Percentiles rank a stretch among this genome's conserved stretches.
These are phyloP conservation scores for Herpetotheres cachinnans DNA, from an alignment of 2,113 vertebrate genomes.

Conservation along the genomic window DNA sequence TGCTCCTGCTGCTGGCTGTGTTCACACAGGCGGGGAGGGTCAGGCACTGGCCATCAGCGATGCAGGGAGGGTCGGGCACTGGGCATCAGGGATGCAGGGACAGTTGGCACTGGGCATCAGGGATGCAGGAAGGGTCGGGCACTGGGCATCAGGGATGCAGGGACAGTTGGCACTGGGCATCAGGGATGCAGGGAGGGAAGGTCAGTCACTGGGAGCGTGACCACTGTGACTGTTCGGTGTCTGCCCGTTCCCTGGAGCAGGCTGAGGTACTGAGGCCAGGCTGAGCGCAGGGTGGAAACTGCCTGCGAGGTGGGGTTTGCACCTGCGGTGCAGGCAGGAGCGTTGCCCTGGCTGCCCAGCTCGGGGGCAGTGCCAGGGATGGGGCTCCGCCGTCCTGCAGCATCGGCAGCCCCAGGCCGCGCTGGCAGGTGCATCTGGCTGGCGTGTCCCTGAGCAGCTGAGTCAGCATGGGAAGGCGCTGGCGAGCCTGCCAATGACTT, in stretches of 20 bases:
- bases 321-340: neutral
- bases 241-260: neutral
- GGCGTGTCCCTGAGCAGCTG: neutral
- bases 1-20: neutral
- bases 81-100: neutral
- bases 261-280: rapidly evolving
- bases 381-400: neutral
- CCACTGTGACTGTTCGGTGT: rapidly evolving
- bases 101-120: neutral
- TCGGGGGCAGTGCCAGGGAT: rapidly evolving
- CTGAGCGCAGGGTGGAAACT: rapidly evolving
- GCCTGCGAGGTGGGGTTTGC: neutral
- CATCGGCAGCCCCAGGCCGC: neutral
- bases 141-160: neutral
- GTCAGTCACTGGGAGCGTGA: rapidly evolving
- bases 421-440: neutral
- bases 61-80: neutral
- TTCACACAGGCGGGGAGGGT: neutral
- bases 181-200: neutral
- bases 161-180: neutral
- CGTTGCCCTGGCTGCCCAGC: rapidly evolving
- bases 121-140: neutral
- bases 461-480: neutral
- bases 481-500: neutral
- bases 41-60: neutral